Conservation (phyloP, 2,113 vertebrate genomes). For the Solea senegalensis region DNA sequence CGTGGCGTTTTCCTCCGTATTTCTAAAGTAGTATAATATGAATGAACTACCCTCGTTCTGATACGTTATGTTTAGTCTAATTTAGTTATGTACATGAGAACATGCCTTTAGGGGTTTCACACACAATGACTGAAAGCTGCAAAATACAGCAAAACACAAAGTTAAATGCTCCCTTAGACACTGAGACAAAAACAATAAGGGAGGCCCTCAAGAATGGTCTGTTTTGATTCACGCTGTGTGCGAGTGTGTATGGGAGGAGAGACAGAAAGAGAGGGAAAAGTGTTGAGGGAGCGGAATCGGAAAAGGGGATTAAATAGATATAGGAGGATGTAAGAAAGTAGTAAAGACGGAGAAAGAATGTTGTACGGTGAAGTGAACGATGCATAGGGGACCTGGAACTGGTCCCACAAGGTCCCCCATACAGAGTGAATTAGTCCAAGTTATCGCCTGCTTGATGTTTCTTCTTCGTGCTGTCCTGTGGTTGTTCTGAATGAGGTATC, state of each 20-base stretch:
- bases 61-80: constrained; percentile 49
- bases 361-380: constrained; percentile 17
- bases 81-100: constrained; percentile 58
- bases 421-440: constrained; percentile 32
- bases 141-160: constrained; percentile 57
- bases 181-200: constrained; percentile 49
- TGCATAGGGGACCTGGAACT: constrained; percentile 19
- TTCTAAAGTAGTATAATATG: constrained; percentile 45
- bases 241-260: constrained; percentile 26
- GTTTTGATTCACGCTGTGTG: constrained; percentile 48
- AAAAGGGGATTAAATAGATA: constrained; percentile 42
- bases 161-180: constrained; percentile 48
- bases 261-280: constrained; percentile 12
- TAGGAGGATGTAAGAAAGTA: constrained; percentile 27
- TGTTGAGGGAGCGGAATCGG: constrained; percentile 13
- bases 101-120: constrained; percentile 35
- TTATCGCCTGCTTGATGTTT: constrained; percentile 25
- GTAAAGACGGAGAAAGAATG: constrained; percentile 22
- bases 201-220: constrained; percentile 39
- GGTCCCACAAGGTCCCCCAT: constrained; percentile 39
- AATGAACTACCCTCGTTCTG: constrained; percentile 32
- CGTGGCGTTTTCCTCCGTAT: constrained; percentile 50
- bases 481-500: not conserved
- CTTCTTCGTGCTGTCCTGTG: constrained; percentile 8
- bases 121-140: constrained; percentile 40